Evolutionary conservation across 2,888 invertebrate species (phyloP), one percentile per base, ranked within the genome.

Genomic region (Hirtodrosophila cameraria): DNA sequence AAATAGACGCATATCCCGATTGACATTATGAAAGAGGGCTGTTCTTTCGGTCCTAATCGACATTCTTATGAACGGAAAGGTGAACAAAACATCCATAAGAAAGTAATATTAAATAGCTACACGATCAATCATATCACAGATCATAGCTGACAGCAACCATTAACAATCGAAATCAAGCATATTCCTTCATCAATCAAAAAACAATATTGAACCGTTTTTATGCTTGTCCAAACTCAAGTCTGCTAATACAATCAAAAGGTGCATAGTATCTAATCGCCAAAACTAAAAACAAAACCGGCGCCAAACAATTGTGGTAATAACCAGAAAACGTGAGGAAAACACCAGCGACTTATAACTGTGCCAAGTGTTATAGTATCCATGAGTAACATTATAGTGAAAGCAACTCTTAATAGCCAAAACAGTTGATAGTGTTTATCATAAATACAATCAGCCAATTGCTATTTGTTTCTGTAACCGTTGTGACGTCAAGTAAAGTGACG

Each of bases 401-500:
- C 9, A 11, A 13, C 30, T 18, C 2, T 3, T 11, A 43, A 54
- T 15, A 50, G 6, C 13, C 6, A 20, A 2, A 7, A 23, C 6
- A 6, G 1, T 35, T 30, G 60, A 62, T 48, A 43, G 20, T 20
- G 31, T 15, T 48, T 35, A 65, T 70, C 63, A 45, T 11, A 11
- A 1, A 33, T 11, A 11, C 2, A 33, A 43, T 39, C 31, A 8
- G 13, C 30, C 31, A 46, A 28, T 13, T 31, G n/a, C n/a, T 13
- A 4, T 52, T 45, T 63, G 6, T 1, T 9, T 50, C 8, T 52
- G 53, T 63, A 55, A 64, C 23, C 20, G 20, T 27, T 46, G 54
- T 76, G 83, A 79, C 78, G 79, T 81, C 65, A 46, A 46, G 31
- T 9, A n/a, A 33, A 27, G 50, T 76, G 77, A 79, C 78, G 64